Base-by-base conservation (phyloP, 1,140 invertebrate genomes). In the Drosophila asahinai region DNA sequence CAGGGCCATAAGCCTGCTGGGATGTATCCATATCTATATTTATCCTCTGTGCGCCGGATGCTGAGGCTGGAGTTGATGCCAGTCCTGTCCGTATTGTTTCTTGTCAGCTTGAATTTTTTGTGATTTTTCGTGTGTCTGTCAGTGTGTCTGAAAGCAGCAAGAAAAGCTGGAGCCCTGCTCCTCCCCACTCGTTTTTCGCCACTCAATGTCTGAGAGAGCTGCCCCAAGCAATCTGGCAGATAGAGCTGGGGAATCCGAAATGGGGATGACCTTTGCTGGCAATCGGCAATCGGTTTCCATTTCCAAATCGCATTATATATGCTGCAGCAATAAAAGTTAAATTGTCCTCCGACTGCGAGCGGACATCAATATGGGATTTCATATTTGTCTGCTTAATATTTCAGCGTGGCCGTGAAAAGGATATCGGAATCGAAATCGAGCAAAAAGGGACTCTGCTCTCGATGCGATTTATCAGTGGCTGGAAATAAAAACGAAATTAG, bases 351-450 rank as follows among this genome's bases (percentile, higher is more conserved):
- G 40, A 63, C 40, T 80, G 81, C 59, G 51, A 49, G 61, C 66
- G 67, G 62, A 54, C 77, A 74, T 81, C 79, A 72, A 86, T 82
- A 79, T 80, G 73, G 84, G 77, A 87, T 89, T 87, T 89, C 81
- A 87, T 87, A 87, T 89, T 89, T 84, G 84, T 87, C 68, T 71
- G 76, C 68, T 89, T 70, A 83, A 87, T 87, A 87, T 89, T 87
- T 84, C 68, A 87, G 75, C 68, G 49, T 48, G 68, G 40, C 84
- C 68, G 51, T 87, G 72, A 89, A 84, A 87, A 80, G 83, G 80
- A 71, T 80, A 81, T 72, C 38, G 51, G 11, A 33, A 17, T 40
- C 17, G 55, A 52, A 62, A 17, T 40, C 17, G 55, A 52, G 58
- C 59, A 38, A 48, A 47, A 63, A 64, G 40, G 66, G 51, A 55